Evolutionary conservation across 2,113 vertebrate genomes (phyloP).

Genomic region (Thamnaconus septentrionalis): DNA sequence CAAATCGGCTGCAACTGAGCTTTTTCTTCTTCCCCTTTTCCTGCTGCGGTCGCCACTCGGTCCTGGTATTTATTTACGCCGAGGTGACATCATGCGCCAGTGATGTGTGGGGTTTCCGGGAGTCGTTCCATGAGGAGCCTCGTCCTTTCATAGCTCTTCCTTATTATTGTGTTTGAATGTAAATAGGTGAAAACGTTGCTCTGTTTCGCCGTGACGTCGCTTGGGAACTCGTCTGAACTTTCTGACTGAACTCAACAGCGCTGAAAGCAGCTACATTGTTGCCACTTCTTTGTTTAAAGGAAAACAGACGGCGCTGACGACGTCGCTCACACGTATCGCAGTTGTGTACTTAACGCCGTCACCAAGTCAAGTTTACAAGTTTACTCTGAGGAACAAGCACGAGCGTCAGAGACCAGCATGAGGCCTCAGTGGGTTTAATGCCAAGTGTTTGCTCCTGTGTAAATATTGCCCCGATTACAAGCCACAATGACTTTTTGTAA

Average conservation of each 20-base stretch:
- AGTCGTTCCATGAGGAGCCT: constrained; percentile 14
- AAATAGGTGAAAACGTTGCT: constrained; percentile 28
- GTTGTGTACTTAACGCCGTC: constrained; percentile 9
- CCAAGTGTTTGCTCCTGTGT: constrained; percentile 36
- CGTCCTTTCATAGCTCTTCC: constrained; percentile 42
- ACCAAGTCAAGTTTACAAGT: too few relatives aligned
- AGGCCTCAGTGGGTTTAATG: constrained; percentile 17
- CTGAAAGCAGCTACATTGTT: constrained; percentile 4
- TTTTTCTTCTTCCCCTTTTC: neutral
- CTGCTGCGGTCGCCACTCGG: constrained; percentile 22
- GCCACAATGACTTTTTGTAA: constrained; percentile 42
- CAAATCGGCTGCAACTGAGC: neutral
- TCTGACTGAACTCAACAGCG: constrained; percentile 7
- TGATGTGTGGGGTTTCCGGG: constrained; percentile 18
- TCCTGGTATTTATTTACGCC: constrained; percentile 37
- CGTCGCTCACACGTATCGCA: neutral
- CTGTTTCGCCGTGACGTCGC: neutral
- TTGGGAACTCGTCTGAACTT: neutral
- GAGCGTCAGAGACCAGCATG: neutral
- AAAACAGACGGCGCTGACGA: constrained; percentile 8
- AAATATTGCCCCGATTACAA: constrained; percentile 34
- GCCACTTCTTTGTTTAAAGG: constrained; percentile 6
- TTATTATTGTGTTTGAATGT: constrained; percentile 35
- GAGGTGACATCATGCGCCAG: constrained; percentile 24
- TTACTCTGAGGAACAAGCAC: too few relatives aligned